Evolutionary conservation across 2,888 invertebrate species (phyloP), one percentile per base, ranked within the genome.

Genomic region (Lochmaea crataegi): DNA sequence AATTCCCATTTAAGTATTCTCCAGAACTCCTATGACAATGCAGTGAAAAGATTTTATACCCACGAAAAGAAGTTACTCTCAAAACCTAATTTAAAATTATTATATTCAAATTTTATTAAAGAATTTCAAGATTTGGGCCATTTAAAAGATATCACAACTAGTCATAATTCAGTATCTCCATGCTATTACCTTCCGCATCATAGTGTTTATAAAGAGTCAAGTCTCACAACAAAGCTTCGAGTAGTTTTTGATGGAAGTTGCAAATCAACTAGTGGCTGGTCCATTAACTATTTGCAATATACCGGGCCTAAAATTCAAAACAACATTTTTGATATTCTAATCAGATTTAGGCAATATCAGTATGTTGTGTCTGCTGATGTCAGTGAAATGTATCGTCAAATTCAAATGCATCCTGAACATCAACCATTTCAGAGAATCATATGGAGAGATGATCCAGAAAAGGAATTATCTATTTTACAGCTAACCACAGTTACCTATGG

Each of bases 401-500:
- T 61, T 16, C n/a, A 32, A n/a, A 51, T 69, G 9, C 41, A 45
- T 18, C 18, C 18, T 0, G 14, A 57, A 2, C 41, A 65, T 58
- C 45, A 60, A 11, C 32, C n/a, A 32, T 58, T 48, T 32, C 51
- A 71, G 48, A 51, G 41, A 32, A 65, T 71, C 16, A 2, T 71
- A 9, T 71, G 71, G 65, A 41, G 65, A 14, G 38, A 65, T 48
- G 48, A 32, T 26, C 10, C 63, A 4, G 18, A 2, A 10, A 14
- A 57, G n/a, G n/a, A 63, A n/a, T 18, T 58, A 18, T 22, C 2
- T 6, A 58, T 22, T 22, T 22, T 22, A 3, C 6, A 58, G 6
- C 18, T 68, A 51, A 61, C 11, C 12, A 68, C 51, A 0, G 51
- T 68, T 9, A 63, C 68, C 2, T 68, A 68, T 61, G 61, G 63